Evolutionary conservation across 2,113 vertebrate genomes (phyloP), one percentile per base, ranked within the genome.

Genomic region (Balaeniceps rex): DNA sequence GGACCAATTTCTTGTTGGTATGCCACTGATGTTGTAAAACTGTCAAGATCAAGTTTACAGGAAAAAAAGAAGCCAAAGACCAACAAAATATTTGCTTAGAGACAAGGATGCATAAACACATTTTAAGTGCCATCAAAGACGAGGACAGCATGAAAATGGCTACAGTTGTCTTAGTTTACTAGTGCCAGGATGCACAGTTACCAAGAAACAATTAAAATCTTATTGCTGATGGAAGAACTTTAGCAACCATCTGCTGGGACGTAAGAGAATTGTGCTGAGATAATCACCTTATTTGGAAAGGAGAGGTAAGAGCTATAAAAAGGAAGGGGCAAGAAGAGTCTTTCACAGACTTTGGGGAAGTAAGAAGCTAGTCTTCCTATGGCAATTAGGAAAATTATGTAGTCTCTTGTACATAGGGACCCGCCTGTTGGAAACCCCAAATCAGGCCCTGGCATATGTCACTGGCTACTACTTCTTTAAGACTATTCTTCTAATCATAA

Each of bases 11-110:
- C 98, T 95, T 65, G 90, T 98, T 74, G 98, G 97, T 92, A 98
- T 98, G 34, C 97, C 97, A 11, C 97, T 98, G 64, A 82, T 60
- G 64, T 86, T 98, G 88, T 98, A 98, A 96, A 99, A 99, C 98
- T 99, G 95, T 18, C 63, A 83, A 63, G 68, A 91, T 83, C 17
- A 64, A 78, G 83, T 42, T 71, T 91, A 76, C 33, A 88, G 17
- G 12, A 55, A 52, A 75, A 38, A 38, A 69, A 64, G 22, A 84
- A 80, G 70, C 25, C 58, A 82, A 89, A 78, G 24, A 58, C 21
- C 49, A 88, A 52, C 29, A 81, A 65, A 83, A 36, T 82, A 58
- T 51, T 76, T 87, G n/a, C 23, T 42, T 57, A 64, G 13, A 26
- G n/a, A 72, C 58, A 84, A 80, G 74, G n/a, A 64, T 71, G 29